Evolutionary conservation across 2,113 vertebrate species (phyloP), one percentile per base, ranked within the genome.

Genomic region (Phalacrocorax carbo): DNA sequence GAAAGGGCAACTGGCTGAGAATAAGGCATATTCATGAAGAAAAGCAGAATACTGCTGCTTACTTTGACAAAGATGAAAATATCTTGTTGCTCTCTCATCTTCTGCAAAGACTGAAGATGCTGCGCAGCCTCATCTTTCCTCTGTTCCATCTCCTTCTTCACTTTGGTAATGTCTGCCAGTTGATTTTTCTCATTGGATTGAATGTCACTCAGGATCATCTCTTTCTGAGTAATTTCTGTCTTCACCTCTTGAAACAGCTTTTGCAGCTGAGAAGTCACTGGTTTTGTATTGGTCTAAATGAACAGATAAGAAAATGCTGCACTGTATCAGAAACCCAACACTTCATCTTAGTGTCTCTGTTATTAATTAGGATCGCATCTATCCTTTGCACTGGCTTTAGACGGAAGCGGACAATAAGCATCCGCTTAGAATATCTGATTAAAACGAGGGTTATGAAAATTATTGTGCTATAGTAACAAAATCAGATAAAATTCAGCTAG

Each of bases 21-120:
- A 94, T 64, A 1, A 32, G 38, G 29, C 34, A 44, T 61, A 55
- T 30, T 65, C 21, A 62, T 25, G 27, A 85, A 78, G 27, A 78
- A 93, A 73, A 82, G 54, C 15, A 64, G 42, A 86, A 89, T 27
- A 49, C 8, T 6, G 6, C 68, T 69, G 54, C 86, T 95, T 91
- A 96, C 95, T 68, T 69, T 96, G 72, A 87, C 13, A 77, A 97
- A 96, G 34, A 54, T n/a, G 26, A 90, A 91, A 62, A 13, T 5
- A 75, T 92, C 96, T 61, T 29, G 10, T 82, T 97, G 76, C 3
- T 44, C 15, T 48, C 36, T 90, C 13, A 80, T 44, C 29, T 73
- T 55, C 90, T 92, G 79, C 77, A 96, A 84, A 48, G 78, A 79
- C 77, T 70, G 61, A 87, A 96, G 82, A 38, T 58, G 49, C 72